Evolutionary conservation across 2,113 vertebrate species (phyloP), one percentile per base, ranked within the genome.

Genomic region (Thomomys bottae): DNA sequence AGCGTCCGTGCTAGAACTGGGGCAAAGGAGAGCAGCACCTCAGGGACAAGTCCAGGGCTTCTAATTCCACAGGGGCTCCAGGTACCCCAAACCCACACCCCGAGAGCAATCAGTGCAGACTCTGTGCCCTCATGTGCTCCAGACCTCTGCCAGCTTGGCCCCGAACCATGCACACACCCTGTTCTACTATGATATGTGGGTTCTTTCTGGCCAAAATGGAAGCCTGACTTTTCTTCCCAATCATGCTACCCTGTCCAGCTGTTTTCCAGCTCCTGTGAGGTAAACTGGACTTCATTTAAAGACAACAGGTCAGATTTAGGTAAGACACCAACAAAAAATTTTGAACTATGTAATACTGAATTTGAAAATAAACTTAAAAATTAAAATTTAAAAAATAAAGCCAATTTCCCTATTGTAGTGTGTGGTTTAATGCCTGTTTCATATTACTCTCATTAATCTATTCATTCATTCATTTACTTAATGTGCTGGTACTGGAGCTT

Each of bases 281-380:
- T 63, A 82, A 84, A 76, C 0, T 92, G 75, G 45, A 72, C 49
- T 88, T 54, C 14, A 54, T 54, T 86, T 68, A 83, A 42, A 24
- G 32, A 61, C 66, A 81, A 30, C 45, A 76, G 49, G n/a, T 78
- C 59, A 71, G 72, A 75, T 66, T 93, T 59, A 89, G 85, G 79
- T 89, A 83, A 92, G 92, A 91, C 68, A 59, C 40, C 38, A 86
- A 72, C 71, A 90, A 90, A 79, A 75, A n/a, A 21, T 49, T 54
- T 84, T 36, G 66, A n/a, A 91, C 57, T 36, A 45, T 34, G 9
- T 36, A 49, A 72, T 70, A 78, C 57, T 61, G 26, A 20, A 45
- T 8, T 28, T 21, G 40, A 30, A n/a, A n/a, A n/a, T n/a, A n/a
- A n/a, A n/a, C n/a, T n/a, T n/a, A n/a, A n/a, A n/a, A n/a, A n/a